Conservation (phyloP, 1,140 invertebrate genomes). For the Paramacrobiotus metropolitanus region DNA sequence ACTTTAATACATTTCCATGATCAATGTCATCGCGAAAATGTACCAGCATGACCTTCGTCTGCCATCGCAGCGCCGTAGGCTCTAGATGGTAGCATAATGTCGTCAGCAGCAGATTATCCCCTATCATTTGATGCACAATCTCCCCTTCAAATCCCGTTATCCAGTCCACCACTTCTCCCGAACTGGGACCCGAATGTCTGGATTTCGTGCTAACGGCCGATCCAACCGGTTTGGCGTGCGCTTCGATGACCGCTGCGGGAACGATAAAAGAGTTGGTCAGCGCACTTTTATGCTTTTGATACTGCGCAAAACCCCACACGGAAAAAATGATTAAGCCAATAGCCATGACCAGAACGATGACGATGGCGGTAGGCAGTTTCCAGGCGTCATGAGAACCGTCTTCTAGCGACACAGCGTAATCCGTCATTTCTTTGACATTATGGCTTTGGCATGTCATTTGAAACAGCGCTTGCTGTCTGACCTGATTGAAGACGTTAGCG, state of each 20-base stretch:
- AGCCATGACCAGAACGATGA: constrained; percentile 3
- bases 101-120: background rate
- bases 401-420: constrained; percentile 12
- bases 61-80: background rate
- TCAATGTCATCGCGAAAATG: background rate
- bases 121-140: background rate
- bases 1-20: background rate
- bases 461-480: constrained; percentile 11
- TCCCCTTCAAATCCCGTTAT: background rate
- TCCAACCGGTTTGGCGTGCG: background rate
- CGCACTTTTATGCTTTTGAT: background rate
- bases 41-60: background rate
- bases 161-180: background rate
- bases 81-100: background rate
- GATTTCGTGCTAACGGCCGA: background rate
- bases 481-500: background rate
- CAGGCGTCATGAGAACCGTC: constrained; percentile 11
- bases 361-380: constrained; percentile 9
- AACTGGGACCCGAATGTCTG: background rate
- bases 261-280: background rate
- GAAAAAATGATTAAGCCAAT: background rate
- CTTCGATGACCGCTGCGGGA: background rate
- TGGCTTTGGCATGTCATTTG: constrained; percentile 14
- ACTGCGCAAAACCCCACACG: background rate
- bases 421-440: constrained; percentile 11